These are phyloP conservation scores for Coluber constrictor DNA, from an alignment of 2,797 vertebrate genomes.

Conservation along the genomic window DNA sequence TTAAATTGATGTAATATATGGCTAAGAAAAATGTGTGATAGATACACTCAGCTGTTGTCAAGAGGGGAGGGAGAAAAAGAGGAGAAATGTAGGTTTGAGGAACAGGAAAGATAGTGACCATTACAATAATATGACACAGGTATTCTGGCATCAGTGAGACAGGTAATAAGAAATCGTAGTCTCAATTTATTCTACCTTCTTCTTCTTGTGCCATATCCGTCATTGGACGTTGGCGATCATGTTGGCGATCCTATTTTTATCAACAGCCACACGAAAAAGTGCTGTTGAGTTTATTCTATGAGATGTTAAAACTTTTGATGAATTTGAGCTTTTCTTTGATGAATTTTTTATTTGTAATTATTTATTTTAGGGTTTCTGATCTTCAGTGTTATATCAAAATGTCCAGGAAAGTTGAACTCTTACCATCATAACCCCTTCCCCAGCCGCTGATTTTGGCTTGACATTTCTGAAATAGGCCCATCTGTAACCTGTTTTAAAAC, in stretches of 20 bases:
- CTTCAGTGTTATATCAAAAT: neutral
- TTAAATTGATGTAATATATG: neutral
- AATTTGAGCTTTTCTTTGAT: neutral
- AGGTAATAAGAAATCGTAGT: neutral
- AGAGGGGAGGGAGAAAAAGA: neutral
- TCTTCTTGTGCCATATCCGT: too few species aligned
- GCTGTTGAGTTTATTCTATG: neutral
- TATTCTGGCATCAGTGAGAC: neutral
- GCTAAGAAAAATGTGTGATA: neutral
- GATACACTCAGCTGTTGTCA: neutral
- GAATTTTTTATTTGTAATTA: neutral
- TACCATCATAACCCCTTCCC: neutral
- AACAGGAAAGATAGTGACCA: neutral
- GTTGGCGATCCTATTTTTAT: too few species aligned
- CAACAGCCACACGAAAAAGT: too few species aligned
- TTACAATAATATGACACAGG: neutral
- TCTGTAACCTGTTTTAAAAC: neutral
- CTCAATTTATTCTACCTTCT: too few species aligned
- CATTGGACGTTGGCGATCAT: too few species aligned
- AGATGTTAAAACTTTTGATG: neutral
- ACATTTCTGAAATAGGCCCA: neutral
- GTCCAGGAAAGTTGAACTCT: neutral
- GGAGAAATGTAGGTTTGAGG: neutral
- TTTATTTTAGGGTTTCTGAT: neutral
- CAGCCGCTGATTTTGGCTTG: neutral